Conservation (phyloP, 2,888 invertebrate species). For the Thereva nobilitata region DNA sequence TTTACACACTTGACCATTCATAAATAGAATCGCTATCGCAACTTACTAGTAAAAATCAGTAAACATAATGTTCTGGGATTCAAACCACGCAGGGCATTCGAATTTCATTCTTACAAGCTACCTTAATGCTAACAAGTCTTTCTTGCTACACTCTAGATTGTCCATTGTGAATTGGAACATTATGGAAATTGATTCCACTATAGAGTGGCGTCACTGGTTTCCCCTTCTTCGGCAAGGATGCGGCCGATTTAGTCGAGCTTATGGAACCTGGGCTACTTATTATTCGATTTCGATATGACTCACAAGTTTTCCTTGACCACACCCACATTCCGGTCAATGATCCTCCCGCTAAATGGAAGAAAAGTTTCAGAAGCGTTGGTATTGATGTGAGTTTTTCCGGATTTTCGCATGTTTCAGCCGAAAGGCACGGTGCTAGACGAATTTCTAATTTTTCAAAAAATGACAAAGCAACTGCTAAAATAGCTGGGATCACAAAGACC, state of each 20-base stretch:
- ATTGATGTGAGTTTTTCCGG: constrained; percentile 49
- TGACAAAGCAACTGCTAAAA: constrained; percentile 50
- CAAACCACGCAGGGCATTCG: no score
- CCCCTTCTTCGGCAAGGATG: constrained; percentile 51
- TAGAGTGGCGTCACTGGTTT: constrained; percentile 51
- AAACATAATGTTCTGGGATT: no score
- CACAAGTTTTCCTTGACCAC: constrained; percentile 58
- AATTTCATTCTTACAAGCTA: not conserved
- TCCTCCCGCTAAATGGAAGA: constrained; percentile 55
- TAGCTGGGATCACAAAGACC: constrained; percentile 54
- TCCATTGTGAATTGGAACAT: constrained; percentile 54
- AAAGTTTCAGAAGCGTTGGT: constrained; percentile 51
- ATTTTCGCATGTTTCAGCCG: constrained; percentile 51
- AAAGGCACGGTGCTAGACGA: constrained; percentile 50
- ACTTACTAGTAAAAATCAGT: no score
- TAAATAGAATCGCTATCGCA: no score
- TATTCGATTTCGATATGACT: constrained; percentile 54
- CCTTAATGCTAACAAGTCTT: not conserved
- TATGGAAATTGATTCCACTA: constrained; percentile 57
- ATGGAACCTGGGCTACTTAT: constrained; percentile 16
- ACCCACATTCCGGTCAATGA: constrained; percentile 58
- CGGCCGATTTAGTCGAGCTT: constrained; percentile 46
- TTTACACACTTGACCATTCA: no score
- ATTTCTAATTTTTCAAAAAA: constrained; percentile 53
- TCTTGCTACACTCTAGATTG: constrained; percentile 53